Percentiles rank a stretch among this genome's conserved stretches.
These are phyloP conservation scores for Choloepus hoffmanni DNA, from an alignment of 2,113 vertebrate genomes.

Conservation along the genomic window DNA sequence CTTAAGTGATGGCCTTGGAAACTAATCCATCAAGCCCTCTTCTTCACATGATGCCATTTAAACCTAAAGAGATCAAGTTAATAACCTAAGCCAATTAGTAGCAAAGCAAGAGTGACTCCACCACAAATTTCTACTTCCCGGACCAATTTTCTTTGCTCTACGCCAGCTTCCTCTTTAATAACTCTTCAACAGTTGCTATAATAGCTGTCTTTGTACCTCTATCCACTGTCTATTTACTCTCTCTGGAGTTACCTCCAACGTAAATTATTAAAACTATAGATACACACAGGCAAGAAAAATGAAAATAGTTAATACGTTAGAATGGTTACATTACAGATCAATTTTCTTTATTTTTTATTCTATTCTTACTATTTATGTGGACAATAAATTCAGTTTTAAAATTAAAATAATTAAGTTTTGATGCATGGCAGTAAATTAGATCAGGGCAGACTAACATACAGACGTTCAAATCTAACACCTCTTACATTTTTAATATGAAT, in stretches of 20 bases:
- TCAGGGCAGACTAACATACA: neutral
- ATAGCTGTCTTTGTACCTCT: neutral
- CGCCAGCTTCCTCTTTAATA: neutral
- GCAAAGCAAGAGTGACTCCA: conserved; percentile 32
- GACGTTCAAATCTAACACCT: neutral
- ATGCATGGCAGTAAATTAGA: neutral
- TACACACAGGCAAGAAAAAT: neutral
- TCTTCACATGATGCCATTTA: neutral
- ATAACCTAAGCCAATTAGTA: neutral
- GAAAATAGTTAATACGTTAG: neutral
- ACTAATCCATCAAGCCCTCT: neutral
- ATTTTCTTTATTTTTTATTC: neutral
- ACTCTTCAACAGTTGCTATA: neutral
- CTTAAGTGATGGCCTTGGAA: neutral
- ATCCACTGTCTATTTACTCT: neutral
- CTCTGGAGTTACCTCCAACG: neutral
- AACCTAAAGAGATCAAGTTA: conserved; percentile 19
- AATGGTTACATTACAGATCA: neutral
- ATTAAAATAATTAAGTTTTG: neutral
- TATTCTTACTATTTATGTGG: neutral
- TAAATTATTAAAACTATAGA: neutral
- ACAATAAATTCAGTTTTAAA: conserved; percentile 11
- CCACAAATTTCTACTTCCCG: neutral
- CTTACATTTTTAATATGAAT: neutral
- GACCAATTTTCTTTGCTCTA: neutral